Conservation (phyloP, 2,888 invertebrate genomes). For the Hoplodrina ambigua region DNA sequence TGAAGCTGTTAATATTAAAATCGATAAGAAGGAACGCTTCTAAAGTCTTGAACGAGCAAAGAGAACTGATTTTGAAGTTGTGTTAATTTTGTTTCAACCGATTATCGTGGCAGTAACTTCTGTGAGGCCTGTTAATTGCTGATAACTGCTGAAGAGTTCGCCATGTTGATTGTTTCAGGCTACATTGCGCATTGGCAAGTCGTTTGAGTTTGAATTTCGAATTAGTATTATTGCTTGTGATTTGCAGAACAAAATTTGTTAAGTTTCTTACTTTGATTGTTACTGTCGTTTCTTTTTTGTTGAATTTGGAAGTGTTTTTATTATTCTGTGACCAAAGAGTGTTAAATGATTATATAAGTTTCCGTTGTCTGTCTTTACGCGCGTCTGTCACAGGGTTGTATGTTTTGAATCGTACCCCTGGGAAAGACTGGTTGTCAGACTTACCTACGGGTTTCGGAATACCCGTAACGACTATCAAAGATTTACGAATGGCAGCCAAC, state of each 20-base stretch:
- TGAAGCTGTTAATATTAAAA: conserved; percentile 62
- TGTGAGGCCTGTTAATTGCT: conserved; percentile 76
- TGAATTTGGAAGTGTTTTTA: too few species aligned
- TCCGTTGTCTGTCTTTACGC: too few species aligned
- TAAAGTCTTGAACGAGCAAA: conserved; percentile 20
- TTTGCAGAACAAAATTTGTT: conserved; percentile 14
- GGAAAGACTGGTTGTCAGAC: too few species aligned
- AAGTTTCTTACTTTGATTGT: conserved; percentile 7
- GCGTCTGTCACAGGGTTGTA: too few species aligned
- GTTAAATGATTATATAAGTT: too few species aligned
- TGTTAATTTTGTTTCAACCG: conserved; percentile 62
- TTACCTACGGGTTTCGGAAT: too few species aligned
- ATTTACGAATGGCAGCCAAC: too few species aligned
- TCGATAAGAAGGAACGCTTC: conserved; percentile 47
- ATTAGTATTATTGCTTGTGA: conserved; percentile 27
- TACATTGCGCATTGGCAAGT: conserved; percentile 66
- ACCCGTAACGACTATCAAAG: too few species aligned
- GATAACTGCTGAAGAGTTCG: conserved; percentile 74
- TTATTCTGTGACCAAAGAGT: too few species aligned
- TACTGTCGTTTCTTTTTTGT: neutral
- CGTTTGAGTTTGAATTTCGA: conserved; percentile 42
- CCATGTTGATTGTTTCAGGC: conserved; percentile 74
- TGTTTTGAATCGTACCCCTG: too few species aligned
- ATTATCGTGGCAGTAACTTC: conserved; percentile 62
- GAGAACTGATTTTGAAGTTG: conserved; percentile 57